Evolutionary conservation across 2,797 vertebrate species (phyloP).

Genomic region (Cynopterus sphinx): DNA sequence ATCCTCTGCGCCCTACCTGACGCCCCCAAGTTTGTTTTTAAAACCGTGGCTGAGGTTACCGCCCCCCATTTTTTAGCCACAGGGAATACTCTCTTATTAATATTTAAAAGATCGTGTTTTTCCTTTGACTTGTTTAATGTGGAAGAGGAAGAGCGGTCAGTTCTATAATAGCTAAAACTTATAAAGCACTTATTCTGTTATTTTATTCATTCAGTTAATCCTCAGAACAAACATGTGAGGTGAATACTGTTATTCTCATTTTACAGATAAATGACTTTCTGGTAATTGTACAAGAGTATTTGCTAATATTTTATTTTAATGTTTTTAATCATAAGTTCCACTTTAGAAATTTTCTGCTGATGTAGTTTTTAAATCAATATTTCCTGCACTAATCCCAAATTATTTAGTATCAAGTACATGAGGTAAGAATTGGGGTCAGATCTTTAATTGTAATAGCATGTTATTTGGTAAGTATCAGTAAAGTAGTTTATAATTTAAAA

Average conservation of each 20-base stretch:
- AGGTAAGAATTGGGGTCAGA: neutral
- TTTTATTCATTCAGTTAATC: neutral
- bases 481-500: constrained; percentile 20
- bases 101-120: neutral
- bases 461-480: constrained; percentile 29
- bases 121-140: neutral
- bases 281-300: neutral
- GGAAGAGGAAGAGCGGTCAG: neutral
- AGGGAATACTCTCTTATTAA: neutral
- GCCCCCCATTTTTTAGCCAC: neutral
- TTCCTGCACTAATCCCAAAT: neutral
- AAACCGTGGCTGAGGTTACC: neutral
- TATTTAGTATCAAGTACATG: neutral
- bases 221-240: neutral
- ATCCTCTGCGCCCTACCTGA: no score
- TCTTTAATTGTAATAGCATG: neutral
- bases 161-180: neutral
- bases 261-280: neutral
- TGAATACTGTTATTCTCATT: neutral
- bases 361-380: neutral
- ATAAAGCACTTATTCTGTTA: neutral
- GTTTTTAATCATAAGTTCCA: neutral
- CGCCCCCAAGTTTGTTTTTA: neutral
- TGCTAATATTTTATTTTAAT: neutral
- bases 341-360: neutral